Base-by-base conservation (phyloP, 2,888 invertebrate genomes). In the Arrhopalites spinosus region DNA sequence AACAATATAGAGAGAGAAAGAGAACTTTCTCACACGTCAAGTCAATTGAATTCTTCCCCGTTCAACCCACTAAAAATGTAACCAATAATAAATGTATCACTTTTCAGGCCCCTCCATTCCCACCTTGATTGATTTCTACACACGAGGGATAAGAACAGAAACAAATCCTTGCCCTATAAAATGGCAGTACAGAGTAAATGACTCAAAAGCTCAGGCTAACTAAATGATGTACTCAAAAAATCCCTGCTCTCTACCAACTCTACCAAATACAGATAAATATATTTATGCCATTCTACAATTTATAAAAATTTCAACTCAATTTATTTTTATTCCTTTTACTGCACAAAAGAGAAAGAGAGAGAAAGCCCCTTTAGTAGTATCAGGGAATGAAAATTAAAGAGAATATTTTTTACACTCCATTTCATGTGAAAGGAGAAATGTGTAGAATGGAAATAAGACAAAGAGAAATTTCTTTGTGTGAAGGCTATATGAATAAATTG, bases 61-160 rank as follows among this genome's bases (percentile, higher is more conserved):
- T 23, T 25, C 15, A 15, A 36, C 27, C 20, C 64, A 64, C n/a
- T 29, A 29, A 43, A 64, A 30, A 64, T 2, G 36, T 30, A 64
- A 36, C 64, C 64, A 64, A 64, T 64, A 64, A 64, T 64, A 64
- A 64, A 64, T 64, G 29, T 64, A 64, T 64, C 64, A 64, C 30
- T 36, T 15, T 36, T 29, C 27, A n/a, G 3, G 5, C 23, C 5
- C 27, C 36, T 36, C 61, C 30, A 30, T 27, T 27, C 59, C 30
- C 64, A 15, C 53, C 53, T 53, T 20, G 17, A 53, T 53, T 23
- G 23, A n/a, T 53, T 53, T 20, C n/a, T n/a, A n/a, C 1, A n/a
- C 53, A 53, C n/a, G 20, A 53, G n/a, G 15, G 50, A 3, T 53
- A 11, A 36, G 36, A 36, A 11, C 3, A 11, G 11, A 36, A 36